phyloP scores from a whole-genome alignment of 1,140 invertebrate genomes.

The Aphaenogaster rudis region DNA sequence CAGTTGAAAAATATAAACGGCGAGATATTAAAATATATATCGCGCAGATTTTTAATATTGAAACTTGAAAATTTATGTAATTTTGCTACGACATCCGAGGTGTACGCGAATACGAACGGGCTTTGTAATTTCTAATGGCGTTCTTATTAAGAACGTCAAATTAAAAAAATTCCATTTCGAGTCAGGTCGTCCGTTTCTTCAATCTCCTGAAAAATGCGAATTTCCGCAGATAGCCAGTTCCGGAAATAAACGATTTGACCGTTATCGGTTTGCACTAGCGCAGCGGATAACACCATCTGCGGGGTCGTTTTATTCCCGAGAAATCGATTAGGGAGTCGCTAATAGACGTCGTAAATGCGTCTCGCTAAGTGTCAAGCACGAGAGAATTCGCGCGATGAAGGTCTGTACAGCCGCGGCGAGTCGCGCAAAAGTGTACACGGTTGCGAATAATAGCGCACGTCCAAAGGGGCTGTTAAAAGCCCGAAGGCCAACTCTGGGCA shows the following conservation, averaged over 20 bases:
- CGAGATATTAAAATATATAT: conserved; percentile 3
- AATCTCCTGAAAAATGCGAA: conserved; percentile 50
- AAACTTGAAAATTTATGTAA: background rate
- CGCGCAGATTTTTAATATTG: background rate
- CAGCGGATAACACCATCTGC: conserved; percentile 12
- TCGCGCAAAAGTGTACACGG: conserved; percentile 22
- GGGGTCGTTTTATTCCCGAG: conserved; percentile 37
- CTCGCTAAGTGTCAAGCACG: conserved; percentile 36
- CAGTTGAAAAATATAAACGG: background rate
- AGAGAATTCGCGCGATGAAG: conserved; percentile 31
- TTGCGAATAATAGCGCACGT: conserved; percentile 12
- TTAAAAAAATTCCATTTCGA: background rate
- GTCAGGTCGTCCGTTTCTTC: background rate
- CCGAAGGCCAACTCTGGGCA: conserved; percentile 18
- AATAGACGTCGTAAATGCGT: conserved; percentile 15
- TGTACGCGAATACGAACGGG: background rate
- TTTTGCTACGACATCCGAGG: background rate
- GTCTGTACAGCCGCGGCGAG: background rate
- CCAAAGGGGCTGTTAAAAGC: conserved; percentile 26
- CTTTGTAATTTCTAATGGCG: background rate
- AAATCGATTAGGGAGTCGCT: conserved; percentile 34
- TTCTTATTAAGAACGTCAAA: conserved; percentile 9
- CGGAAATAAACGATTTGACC: conserved; percentile 55
- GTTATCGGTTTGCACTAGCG: conserved; percentile 6
- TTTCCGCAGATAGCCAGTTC: conserved; percentile 25